Conservation (phyloP, 2,113 vertebrate species). For the Rhineura floridana region DNA sequence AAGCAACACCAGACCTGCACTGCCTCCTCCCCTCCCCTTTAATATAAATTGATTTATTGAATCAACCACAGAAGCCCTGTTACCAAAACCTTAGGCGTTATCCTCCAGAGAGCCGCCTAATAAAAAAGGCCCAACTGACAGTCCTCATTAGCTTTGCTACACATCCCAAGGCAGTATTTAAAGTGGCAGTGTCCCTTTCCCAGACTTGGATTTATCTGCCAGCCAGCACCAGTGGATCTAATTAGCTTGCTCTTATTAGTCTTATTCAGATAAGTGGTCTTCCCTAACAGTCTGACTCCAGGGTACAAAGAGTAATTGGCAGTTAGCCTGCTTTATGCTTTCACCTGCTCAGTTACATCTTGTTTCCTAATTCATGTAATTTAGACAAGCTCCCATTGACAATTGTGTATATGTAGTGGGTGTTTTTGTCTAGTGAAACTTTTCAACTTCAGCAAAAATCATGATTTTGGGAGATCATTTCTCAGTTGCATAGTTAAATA, state of each 20-base stretch:
- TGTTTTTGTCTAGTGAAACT: constrained; percentile 51
- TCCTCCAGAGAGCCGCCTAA: constrained; percentile 72
- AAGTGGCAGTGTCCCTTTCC: constrained; percentile 78
- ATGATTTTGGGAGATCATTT: constrained; percentile 68
- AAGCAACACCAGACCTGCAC: constrained; percentile 43
- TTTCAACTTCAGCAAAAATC: constrained; percentile 22
- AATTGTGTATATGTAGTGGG: constrained; percentile 8
- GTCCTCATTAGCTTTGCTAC: constrained; percentile 76
- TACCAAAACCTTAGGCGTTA: constrained; percentile 72
- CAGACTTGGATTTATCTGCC: constrained; percentile 70
- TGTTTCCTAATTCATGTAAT: constrained; percentile 68
- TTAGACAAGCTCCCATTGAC: constrained; percentile 48
- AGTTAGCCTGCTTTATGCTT: constrained; percentile 54
- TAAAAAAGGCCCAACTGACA: constrained; percentile 78
- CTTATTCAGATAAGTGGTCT: constrained; percentile 70
- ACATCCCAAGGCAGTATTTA: constrained; percentile 75
- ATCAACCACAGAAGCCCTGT: constrained; percentile 71
- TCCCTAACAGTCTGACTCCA: constrained; percentile 74
- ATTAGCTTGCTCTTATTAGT: constrained; percentile 75
- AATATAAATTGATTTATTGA: constrained; percentile 80
- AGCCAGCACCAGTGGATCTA: constrained; percentile 69
- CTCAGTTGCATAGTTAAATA: constrained; percentile 78
- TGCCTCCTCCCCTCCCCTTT: constrained; percentile 41
- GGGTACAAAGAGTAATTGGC: constrained; percentile 75
- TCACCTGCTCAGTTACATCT: constrained; percentile 63